Evolutionary conservation across 2,888 invertebrate genomes (phyloP).

Genomic region (Aplocera efformata): DNA sequence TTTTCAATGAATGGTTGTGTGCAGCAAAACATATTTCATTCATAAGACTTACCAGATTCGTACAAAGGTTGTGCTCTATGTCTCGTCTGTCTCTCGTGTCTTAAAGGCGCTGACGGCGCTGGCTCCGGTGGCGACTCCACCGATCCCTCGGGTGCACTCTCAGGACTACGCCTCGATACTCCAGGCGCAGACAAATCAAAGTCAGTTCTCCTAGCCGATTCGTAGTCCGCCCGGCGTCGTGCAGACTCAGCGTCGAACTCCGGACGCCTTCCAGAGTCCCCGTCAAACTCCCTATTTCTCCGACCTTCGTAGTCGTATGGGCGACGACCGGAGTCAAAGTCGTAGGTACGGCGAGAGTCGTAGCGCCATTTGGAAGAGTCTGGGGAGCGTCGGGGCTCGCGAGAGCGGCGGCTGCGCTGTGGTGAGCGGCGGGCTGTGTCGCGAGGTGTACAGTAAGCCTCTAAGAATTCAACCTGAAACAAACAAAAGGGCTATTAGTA

Average conservation of each 20-base stretch:
- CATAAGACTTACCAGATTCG: slow-evolving; percentile 74
- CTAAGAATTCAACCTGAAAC: slow-evolving; percentile 85
- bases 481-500: slow-evolving; percentile 35
- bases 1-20: too few species aligned
- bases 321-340: slow-evolving; percentile 62
- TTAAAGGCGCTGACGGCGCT: slow-evolving; percentile 69
- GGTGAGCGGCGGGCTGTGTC: slow-evolving; percentile 81
- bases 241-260: slow-evolving; percentile 71
- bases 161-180: slow-evolving; percentile 65
- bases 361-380: slow-evolving; percentile 71
- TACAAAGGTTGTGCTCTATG: slow-evolving; percentile 71
- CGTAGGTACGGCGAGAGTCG: slow-evolving; percentile 69
- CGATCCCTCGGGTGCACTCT: slow-evolving; percentile 71
- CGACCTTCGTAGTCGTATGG: slow-evolving; percentile 70
- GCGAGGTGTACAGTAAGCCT: slow-evolving; percentile 87
- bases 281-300: slow-evolving; percentile 60
- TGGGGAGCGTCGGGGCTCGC: slow-evolving; percentile 67
- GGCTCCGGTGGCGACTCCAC: slow-evolving; percentile 75
- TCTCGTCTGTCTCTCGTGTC: slow-evolving; percentile 60
- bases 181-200: slow-evolving; percentile 71
- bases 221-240: slow-evolving; percentile 70
- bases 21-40: too few species aligned
- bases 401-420: slow-evolving; percentile 66
- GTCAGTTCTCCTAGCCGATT: slow-evolving; percentile 71
- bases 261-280: slow-evolving; percentile 61